Conservation (phyloP, 2,113 vertebrate genomes). For the Cygnus atratus region DNA sequence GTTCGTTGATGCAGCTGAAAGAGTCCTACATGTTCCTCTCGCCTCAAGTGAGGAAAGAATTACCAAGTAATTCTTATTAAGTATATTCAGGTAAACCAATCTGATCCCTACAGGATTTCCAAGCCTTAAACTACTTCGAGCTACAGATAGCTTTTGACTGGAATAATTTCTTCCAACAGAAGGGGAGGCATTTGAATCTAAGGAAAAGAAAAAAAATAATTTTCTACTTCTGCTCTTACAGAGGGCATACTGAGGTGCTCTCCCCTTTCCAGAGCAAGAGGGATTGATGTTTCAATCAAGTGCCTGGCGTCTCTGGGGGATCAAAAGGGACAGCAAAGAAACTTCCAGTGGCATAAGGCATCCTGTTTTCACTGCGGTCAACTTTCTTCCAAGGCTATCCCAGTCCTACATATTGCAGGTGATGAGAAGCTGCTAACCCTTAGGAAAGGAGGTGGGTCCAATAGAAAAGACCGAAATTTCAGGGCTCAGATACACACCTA, state of each 20-base stretch:
- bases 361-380: not conserved
- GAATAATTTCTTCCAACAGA: not conserved
- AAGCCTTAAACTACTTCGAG: not conserved
- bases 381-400: not conserved
- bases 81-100: constrained; percentile 6
- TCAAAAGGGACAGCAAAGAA: not conserved
- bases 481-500: not conserved
- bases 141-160: not conserved
- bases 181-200: not conserved
- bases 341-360: not conserved
- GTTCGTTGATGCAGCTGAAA: not conserved
- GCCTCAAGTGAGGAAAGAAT: not conserved
- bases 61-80: not conserved
- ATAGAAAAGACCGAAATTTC: not conserved
- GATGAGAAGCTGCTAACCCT: not conserved
- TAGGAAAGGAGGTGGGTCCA: not conserved
- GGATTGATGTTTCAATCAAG: not conserved
- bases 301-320: not conserved
- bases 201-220: not conserved
- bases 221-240: rapidly evolving
- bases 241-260: rapidly evolving
- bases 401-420: not conserved
- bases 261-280: not conserved
- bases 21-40: not conserved
- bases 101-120: constrained; percentile 19